phyloP scores from a whole-genome alignment of 1,140 invertebrate genomes.

The Musca domestica region DNA sequence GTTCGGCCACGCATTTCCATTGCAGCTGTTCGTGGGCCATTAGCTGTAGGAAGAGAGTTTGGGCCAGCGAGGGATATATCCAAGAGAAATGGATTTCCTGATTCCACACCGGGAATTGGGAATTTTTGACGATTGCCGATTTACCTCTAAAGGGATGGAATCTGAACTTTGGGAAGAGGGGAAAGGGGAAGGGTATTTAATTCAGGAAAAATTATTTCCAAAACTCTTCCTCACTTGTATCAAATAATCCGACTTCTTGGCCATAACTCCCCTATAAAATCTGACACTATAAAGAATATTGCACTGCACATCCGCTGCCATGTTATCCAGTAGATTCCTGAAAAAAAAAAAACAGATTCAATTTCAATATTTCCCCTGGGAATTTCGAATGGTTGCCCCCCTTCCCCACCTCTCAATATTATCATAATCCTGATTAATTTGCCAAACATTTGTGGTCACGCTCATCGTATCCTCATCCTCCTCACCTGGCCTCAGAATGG shows the following conservation, averaged over 20 bases:
- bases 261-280: constrained; percentile 41
- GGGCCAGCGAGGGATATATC: constrained; percentile 56
- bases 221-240: constrained; percentile 54
- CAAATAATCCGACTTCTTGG: constrained; percentile 41
- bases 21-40: constrained; percentile 38
- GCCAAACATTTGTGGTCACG: constrained; percentile 54
- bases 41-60: constrained; percentile 54
- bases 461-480: constrained; percentile 27
- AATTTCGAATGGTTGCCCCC: no score
- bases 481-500: constrained; percentile 16
- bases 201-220: constrained; percentile 35
- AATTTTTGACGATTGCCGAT: constrained; percentile 48
- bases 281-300: constrained; percentile 47
- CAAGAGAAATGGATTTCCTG: constrained; percentile 54
- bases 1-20: constrained; percentile 42
- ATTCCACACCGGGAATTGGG: constrained; percentile 54
- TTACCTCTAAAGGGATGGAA: constrained; percentile 51
- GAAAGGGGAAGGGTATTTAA: constrained; percentile 28
- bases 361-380: neutral
- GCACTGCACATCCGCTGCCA: constrained; percentile 26
- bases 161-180: constrained; percentile 39
- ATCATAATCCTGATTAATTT: constrained; percentile 62
- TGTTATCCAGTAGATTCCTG: constrained; percentile 67
- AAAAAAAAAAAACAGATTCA: neutral
- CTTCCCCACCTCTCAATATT: constrained; percentile 69